Base-by-base conservation (phyloP, 2,113 vertebrate genomes). In the Condylura cristata region DNA sequence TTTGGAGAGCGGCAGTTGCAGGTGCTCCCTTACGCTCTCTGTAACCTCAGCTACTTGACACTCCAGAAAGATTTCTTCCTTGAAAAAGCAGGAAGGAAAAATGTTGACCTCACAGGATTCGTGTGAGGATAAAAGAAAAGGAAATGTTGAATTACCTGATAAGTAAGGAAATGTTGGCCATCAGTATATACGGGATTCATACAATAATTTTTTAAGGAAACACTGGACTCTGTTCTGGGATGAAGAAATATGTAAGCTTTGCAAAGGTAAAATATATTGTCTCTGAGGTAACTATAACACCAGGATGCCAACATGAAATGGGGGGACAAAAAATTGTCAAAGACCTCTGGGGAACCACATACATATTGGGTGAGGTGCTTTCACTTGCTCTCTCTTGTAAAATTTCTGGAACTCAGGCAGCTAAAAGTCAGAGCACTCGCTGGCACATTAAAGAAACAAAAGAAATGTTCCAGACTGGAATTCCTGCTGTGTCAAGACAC, bases 361-460 rank as follows among this genome's bases (percentile, higher is more conserved):
- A 2, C 41, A 14, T 24, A 2, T 34, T 6, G 20, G 48, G 28
- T 8, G 4, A 9, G 28, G 58, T 2, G 53, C 92, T 81, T 48
- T 12, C 10, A 6, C 0, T 18, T 26, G 61, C 8, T 22, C 2
- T 1, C 78, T 63, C 44, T 4, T 75, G 34, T 17, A 66, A 60
- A 18, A 5, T 65, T 72, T 86, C 70, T 76, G 68, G 51, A 53
- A 53, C 51, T 53, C 51, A 16, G 18, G 17, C 51, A 53, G 51
- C 58, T 10, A 20, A 58, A n/a, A 26, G 41, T 44, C 20, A 34
- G 71, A 79, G 46, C 22, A 56, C 30, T 92, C 4, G 26, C 66
- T 85, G 85, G 72, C 66, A 76, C 82, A 70, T 46, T 70, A 66
- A 68, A 76, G 91, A 90, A 60, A 87, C 72, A 53, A 75, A 93